Conservation (phyloP, 2,113 vertebrate genomes). For the Syngnathus typhle region DNA sequence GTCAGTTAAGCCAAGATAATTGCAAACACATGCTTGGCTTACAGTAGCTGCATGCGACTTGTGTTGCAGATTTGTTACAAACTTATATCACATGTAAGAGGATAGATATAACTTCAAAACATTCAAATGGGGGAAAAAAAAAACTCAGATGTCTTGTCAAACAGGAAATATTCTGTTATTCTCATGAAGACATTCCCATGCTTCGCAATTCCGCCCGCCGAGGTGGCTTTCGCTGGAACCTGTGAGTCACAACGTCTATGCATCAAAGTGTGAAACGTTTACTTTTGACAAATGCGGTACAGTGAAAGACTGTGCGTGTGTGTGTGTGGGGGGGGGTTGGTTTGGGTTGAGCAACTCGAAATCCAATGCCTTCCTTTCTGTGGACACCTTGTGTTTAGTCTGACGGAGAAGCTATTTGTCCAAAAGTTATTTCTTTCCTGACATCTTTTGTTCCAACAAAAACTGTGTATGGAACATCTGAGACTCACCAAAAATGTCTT, state of each 20-base stretch:
- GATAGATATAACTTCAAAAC: no score
- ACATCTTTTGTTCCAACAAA: slow-evolving; percentile 1
- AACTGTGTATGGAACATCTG: slow-evolving; percentile 6
- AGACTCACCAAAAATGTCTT: slow-evolving; percentile 13
- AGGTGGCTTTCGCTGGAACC: slow-evolving; percentile 24
- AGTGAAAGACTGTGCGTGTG: slow-evolving; percentile 1
- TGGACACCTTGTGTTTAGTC: slow-evolving; percentile 36
- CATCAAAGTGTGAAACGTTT: slow-evolving; percentile 60
- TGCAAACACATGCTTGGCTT: slow-evolving; percentile 40
- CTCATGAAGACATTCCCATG: slow-evolving; percentile 30
- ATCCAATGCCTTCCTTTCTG: slow-evolving; percentile 31
- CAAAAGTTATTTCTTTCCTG: background rate
- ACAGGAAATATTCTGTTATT: slow-evolving; percentile 34
- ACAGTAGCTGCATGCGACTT: background rate
- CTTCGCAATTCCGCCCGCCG: slow-evolving; percentile 15
- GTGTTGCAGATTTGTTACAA: slow-evolving; percentile 14
- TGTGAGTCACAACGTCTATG: slow-evolving; percentile 40
- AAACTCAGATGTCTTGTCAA: slow-evolving; percentile 10
- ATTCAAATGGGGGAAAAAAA: no score
- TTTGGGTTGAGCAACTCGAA: slow-evolving; percentile 17
- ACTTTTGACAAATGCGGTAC: slow-evolving; percentile 39
- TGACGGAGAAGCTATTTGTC: background rate
- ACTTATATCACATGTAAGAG: background rate
- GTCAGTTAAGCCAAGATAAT: slow-evolving; percentile 22
- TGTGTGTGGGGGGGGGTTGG: slow-evolving; percentile 2